phyloP scores from a whole-genome alignment of 2,888 invertebrate species.

The Drosophila longiperda region DNA sequence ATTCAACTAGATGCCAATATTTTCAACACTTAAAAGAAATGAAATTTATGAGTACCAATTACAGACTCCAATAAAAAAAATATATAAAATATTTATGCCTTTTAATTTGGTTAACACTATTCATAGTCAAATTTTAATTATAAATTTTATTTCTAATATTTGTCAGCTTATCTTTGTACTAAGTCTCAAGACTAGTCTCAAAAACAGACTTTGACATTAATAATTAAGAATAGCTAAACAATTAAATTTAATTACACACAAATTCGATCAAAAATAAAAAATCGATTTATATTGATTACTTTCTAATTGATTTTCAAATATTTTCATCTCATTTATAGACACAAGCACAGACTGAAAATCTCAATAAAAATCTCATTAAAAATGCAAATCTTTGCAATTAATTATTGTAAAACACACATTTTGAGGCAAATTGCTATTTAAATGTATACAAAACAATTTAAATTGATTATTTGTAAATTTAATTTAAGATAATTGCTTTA shows the following conservation, averaged over 20 bases:
- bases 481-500: not conserved
- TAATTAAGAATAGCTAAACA: not conserved
- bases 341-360: fast-evolving
- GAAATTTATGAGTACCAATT: not conserved
- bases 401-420: not conserved
- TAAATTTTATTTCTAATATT: not conserved
- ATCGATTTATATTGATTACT: not conserved
- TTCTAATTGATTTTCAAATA: not conserved
- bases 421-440: not conserved
- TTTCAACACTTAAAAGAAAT: not conserved
- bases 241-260: not conserved
- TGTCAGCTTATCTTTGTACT: not conserved
- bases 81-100: too few species aligned
- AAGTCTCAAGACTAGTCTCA: not conserved
- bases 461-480: not conserved
- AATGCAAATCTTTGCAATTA: not conserved
- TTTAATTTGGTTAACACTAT: not conserved
- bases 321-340: not conserved
- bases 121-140: not conserved
- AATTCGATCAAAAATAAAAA: not conserved
- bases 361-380: not conserved
- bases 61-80: too few species aligned
- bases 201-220: not conserved
- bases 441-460: not conserved
- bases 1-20: not conserved